These are phyloP conservation scores for Smutsia gigantea DNA, from an alignment of 2,797 vertebrate genomes.

Conservation along the genomic window DNA sequence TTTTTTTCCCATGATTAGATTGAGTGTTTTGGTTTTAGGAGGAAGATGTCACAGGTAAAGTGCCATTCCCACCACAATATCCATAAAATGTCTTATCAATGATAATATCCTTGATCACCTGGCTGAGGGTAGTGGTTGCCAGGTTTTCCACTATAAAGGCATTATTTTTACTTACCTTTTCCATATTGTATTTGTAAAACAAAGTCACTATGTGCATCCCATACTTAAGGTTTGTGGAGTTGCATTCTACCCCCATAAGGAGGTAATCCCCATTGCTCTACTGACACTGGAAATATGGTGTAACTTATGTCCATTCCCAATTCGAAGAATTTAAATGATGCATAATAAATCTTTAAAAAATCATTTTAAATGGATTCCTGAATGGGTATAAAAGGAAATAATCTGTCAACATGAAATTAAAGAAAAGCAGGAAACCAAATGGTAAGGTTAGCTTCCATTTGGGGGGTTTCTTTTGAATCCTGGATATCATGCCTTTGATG, in stretches of 20 bases:
- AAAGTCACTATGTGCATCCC: neutral
- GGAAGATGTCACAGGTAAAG: neutral
- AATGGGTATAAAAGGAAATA: neutral
- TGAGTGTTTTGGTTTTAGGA: neutral
- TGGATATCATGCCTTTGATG: neutral
- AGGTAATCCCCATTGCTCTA: neutral
- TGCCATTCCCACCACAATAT: neutral
- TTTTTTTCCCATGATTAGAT: neutral
- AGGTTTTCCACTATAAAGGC: neutral
- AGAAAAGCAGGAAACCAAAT: neutral
- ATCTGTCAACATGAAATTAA: neutral
- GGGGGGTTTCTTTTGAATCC: neutral
- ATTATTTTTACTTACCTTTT: neutral
- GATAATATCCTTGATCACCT: neutral
- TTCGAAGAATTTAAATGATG: neutral
- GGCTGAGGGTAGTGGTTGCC: neutral
- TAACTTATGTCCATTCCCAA: neutral
- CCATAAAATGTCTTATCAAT: neutral
- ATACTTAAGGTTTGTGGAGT: neutral
- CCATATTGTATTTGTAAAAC: neutral
- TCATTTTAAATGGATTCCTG: neutral
- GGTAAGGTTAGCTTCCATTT: neutral
- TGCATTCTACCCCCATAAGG: neutral
- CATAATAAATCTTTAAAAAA: neutral
- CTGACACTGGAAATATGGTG: neutral